These are phyloP conservation scores for Passer montanus DNA, from an alignment of 2,113 vertebrate species.

Conservation along the genomic window DNA sequence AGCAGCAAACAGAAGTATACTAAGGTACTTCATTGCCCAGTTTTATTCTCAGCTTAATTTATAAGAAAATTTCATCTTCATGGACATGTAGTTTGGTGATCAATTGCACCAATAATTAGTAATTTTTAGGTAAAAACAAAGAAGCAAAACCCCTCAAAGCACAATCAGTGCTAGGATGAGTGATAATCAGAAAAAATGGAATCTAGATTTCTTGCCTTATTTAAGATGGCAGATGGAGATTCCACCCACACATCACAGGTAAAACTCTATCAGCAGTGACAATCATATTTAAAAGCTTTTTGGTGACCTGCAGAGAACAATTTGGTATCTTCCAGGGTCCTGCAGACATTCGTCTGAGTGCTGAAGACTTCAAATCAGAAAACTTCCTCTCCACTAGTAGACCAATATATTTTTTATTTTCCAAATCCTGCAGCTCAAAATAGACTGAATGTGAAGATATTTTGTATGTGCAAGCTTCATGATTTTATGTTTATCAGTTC, in stretches of 20 bases:
- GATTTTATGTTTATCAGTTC: not conserved
- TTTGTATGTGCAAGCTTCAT: not conserved
- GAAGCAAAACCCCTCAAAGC: not conserved
- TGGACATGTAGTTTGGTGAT: not conserved
- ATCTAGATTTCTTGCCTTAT: not conserved
- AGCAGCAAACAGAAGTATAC: not conserved
- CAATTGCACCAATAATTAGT: not conserved
- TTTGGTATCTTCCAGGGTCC: not conserved
- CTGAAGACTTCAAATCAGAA: not conserved
- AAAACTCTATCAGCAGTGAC: not conserved
- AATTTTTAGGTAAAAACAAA: not conserved
- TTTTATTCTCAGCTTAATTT: not conserved
- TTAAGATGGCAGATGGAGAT: not conserved
- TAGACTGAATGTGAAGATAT: not conserved
- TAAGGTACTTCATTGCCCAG: not conserved
- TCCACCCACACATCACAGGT: not conserved
- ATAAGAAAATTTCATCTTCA: not conserved
- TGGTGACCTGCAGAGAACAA: not conserved
- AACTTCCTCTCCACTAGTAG: not conserved
- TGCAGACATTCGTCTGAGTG: not conserved
- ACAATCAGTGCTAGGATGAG: not conserved
- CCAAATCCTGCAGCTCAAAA: not conserved
- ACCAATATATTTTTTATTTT: not conserved
- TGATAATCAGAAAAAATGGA: not conserved
- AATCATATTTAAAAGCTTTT: not conserved